A percentile compares a stretch with the other conserved stretches of the same genome.
phyloP scores from a whole-genome alignment of 2,888 invertebrate species.

The Pinctada fucata region DNA sequence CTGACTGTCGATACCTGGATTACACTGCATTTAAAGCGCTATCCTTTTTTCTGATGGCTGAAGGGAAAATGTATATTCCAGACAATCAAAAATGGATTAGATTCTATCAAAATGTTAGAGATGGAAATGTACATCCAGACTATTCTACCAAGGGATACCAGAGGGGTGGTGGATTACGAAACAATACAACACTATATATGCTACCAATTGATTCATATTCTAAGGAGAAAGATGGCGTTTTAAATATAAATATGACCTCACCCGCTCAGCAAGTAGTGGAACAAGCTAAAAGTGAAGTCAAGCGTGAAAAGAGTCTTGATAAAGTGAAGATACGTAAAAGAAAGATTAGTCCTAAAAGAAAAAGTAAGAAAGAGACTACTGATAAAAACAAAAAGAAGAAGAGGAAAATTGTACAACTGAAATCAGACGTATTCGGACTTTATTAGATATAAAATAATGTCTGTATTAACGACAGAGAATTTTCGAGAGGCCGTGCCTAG shows the following conservation, averaged over 20 bases:
- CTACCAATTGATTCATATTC: conserved; percentile 7
- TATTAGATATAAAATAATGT: conserved; percentile 15
- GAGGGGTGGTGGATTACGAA: conserved; percentile 16
- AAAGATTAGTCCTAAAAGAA: neutral
- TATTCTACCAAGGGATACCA: conserved; percentile 13
- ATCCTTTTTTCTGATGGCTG: conserved; percentile 26
- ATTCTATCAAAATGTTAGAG: conserved; percentile 5
- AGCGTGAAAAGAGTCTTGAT: neutral
- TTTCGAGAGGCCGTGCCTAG: conserved; percentile 27
- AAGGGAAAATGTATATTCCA: conserved; percentile 13
- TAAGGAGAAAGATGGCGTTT: neutral
- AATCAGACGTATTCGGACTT: conserved; percentile 21
- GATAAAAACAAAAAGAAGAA: neutral
- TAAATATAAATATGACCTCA: conserved; percentile 19
- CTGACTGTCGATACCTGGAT: conserved; percentile 10
- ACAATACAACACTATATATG: neutral
- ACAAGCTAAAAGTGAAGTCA: conserved; percentile 18
- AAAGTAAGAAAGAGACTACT: conserved; percentile 2
- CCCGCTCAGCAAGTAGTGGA: conserved; percentile 15
- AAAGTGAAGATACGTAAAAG: conserved; percentile 5
- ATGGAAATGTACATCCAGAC: neutral
- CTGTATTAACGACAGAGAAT: neutral
- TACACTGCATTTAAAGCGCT: conserved; percentile 26
- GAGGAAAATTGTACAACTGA: conserved; percentile 7
- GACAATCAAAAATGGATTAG: conserved; percentile 19